Percentiles rank a stretch among this genome's conserved stretches.
Conservation (phyloP, 2,888 invertebrate species). For the Cantharis rustica region DNA sequence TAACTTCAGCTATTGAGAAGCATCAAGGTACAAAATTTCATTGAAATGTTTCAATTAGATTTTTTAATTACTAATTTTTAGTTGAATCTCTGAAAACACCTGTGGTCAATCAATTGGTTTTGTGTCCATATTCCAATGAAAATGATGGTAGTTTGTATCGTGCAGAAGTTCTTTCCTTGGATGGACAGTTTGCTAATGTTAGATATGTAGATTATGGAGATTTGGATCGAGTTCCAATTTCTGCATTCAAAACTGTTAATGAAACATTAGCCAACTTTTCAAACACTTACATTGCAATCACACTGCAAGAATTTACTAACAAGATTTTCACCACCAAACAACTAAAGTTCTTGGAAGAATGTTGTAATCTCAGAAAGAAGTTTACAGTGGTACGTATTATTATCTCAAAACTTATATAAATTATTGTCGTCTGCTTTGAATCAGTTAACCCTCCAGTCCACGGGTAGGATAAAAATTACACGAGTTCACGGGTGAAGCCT, state of each 20-base stretch:
- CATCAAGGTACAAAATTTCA: slow-evolving; percentile 17
- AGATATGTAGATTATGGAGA: slow-evolving; percentile 44
- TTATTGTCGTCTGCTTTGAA: no score
- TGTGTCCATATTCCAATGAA: slow-evolving; percentile 29
- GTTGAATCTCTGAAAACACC: slow-evolving; percentile 35
- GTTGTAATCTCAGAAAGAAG: slow-evolving; percentile 12
- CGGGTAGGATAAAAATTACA: no score
- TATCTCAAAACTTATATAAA: neutral
- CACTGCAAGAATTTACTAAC: slow-evolving; percentile 30
- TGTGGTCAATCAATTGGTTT: slow-evolving; percentile 40
- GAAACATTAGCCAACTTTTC: slow-evolving; percentile 36
- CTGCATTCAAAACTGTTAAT: slow-evolving; percentile 40
- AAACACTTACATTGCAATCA: slow-evolving; percentile 33
- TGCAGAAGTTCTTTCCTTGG: slow-evolving; percentile 37
- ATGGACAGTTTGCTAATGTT: slow-evolving; percentile 32
- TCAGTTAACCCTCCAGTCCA: no score
- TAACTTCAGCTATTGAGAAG: slow-evolving; percentile 28
- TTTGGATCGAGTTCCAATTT: slow-evolving; percentile 35
- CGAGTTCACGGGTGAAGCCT: no score
- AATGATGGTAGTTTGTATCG: slow-evolving; percentile 38
- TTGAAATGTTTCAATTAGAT: neutral
- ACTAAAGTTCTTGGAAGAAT: slow-evolving; percentile 13
- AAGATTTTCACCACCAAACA: slow-evolving; percentile 18
- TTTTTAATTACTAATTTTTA: slow-evolving; percentile 26
- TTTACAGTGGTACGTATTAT: slow-evolving; percentile 31